Percentiles rank a stretch among this genome's conserved stretches.
phyloP scores from a whole-genome alignment of 2,113 vertebrate species.

The Nannobrachium achirus region DNA sequence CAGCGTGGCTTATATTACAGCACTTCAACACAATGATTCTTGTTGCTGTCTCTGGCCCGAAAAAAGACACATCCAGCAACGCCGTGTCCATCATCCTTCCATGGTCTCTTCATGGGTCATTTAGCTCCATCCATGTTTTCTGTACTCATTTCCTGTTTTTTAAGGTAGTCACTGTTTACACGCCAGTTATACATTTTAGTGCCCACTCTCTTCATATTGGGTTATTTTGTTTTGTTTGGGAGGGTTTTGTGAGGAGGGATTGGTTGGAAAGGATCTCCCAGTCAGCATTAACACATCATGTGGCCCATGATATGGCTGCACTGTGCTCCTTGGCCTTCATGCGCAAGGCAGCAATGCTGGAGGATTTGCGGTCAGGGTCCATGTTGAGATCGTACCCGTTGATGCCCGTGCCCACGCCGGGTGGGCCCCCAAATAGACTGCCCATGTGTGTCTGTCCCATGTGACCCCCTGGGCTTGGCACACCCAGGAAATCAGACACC shows the following conservation, averaged over 20 bases:
- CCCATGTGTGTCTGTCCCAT: constrained; percentile 96
- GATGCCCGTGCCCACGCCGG: constrained; percentile 87
- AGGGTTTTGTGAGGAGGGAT: neutral
- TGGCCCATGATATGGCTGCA: constrained; percentile 98
- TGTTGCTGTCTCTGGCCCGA: constrained; percentile 21
- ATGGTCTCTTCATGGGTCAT: constrained; percentile 31
- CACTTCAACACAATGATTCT: constrained; percentile 8
- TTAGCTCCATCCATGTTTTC: constrained; percentile 20
- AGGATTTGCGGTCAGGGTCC: constrained; percentile 97
- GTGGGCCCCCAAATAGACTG: constrained; percentile 87
- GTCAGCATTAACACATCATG: constrained; percentile 81
- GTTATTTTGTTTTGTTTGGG: constrained; percentile 31
- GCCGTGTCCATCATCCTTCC: constrained; percentile 14
- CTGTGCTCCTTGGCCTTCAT: constrained; percentile 99
- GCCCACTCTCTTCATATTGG: constrained; percentile 30
- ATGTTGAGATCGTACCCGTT: constrained; percentile 94
- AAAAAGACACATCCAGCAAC: constrained; percentile 15
- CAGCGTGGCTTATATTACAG: constrained; percentile 26
- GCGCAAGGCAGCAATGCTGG: constrained; percentile 95
- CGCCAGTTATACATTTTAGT: constrained; percentile 38
- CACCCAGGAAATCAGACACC: constrained; percentile 91
- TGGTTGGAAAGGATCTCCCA: constrained; percentile 22
- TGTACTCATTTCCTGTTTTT: constrained; percentile 21
- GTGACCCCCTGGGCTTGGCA: constrained; percentile 85
- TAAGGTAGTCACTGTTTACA: constrained; percentile 64